Evolutionary conservation across 2,113 vertebrate genomes (phyloP), one percentile per base, ranked within the genome.

Genomic region (Colinus virginianus): DNA sequence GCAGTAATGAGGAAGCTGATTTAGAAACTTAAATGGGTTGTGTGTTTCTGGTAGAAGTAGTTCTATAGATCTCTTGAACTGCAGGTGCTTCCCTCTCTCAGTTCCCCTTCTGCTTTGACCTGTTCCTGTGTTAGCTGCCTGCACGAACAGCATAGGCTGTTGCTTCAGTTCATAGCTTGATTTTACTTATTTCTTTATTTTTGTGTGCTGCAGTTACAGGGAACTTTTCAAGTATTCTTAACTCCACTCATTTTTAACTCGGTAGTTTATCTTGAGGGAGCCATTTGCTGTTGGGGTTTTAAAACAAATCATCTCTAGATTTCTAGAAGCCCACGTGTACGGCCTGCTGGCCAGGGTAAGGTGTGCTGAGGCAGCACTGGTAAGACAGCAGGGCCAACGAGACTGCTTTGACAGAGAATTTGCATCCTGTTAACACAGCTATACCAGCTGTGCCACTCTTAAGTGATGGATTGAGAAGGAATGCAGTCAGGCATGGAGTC

Each of bases 61-160:
- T 76, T 69, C 30, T 69, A 48, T 59, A 77, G 42, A 32, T 83
- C 34, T 4, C 38, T 81, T 74, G 8, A 48, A 46, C 55, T 25
- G 36, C 25, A 59, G 16, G 34, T 43, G 32, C 25, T 68, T 64
- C 28, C 22, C n/a, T 40, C 26, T 22, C 15, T 55, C 40, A 0
- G 16, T 0, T 30, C 36, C 45, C 10, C 25, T 76, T 48, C n/a
- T 67, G 75, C 59, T 55, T 67, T 0, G 4, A 48, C 72, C 75
- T 76, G 51, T 36, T 67, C 14, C 56, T 64, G 38, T 70, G 46
- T 78, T 0, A 0, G n/a, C 70, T 32, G 25, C 13, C 25, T 14
- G 16, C 22, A 2, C 4, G 34, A 71, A 46, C 3, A 2, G 28
- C 19, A 26, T 7, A 0, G 0, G 20, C 9, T 9, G 14, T n/a